phyloP scores from a whole-genome alignment of 2,797 vertebrate genomes.

The Pseudochromis fuscus region DNA sequence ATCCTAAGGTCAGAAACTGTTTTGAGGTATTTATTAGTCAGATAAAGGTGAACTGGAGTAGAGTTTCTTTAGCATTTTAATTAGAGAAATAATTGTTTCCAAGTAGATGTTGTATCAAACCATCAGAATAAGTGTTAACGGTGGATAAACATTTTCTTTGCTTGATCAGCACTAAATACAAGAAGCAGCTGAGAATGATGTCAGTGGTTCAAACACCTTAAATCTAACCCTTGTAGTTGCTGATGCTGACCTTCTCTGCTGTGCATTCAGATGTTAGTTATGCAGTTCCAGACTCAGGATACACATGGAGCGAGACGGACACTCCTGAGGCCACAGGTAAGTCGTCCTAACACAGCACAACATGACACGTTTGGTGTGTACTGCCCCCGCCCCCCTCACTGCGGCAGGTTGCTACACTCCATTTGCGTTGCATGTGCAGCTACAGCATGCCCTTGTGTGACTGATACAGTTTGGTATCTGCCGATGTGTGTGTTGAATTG shows the following conservation, averaged over 20 bases:
- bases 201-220: not conserved
- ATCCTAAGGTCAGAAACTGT: too few relatives aligned
- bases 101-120: too few relatives aligned
- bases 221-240: constrained; percentile 35
- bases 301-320: constrained; percentile 81
- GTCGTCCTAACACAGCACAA: constrained; percentile 23
- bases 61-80: too few relatives aligned
- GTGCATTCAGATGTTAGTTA: constrained; percentile 84
- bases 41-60: too few relatives aligned
- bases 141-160: not conserved
- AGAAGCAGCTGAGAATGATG: constrained; percentile 1
- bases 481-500: constrained; percentile 58
- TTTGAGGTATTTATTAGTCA: too few relatives aligned
- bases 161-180: not conserved
- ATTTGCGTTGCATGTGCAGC: constrained; percentile 60
- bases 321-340: constrained; percentile 82
- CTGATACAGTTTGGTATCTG: constrained; percentile 51
- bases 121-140: not conserved
- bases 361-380: constrained; percentile 21
- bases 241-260: constrained; percentile 73
- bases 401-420: constrained; percentile 22
- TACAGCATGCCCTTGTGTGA: constrained; percentile 60
- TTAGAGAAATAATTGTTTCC: too few relatives aligned
- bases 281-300: constrained; percentile 81
- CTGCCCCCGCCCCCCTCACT: constrained; percentile 13